Conservation (phyloP, 2,113 vertebrate species). For the Catharus fuscescens region DNA sequence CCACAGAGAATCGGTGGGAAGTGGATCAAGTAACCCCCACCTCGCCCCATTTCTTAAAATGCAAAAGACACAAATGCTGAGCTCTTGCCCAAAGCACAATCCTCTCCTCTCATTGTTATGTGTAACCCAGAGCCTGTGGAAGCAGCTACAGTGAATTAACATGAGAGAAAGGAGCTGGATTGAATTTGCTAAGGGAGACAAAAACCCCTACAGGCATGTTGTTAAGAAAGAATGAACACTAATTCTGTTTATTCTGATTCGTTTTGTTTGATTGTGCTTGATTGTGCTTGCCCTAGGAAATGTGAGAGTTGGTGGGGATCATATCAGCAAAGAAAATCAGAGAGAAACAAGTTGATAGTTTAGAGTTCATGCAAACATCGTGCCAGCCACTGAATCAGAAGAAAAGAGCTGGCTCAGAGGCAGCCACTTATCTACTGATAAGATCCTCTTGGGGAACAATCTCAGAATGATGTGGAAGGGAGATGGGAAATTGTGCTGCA, state of each 20-base stretch:
- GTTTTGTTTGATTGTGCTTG: background rate
- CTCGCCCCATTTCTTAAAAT: background rate
- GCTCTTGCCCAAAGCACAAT: background rate
- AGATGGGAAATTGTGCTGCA: background rate
- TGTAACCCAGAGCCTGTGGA: background rate
- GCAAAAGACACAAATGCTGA: background rate
- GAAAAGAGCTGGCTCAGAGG: background rate
- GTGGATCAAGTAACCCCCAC: background rate
- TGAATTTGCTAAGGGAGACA: background rate
- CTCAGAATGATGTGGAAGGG: background rate
- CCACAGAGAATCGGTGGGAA: background rate
- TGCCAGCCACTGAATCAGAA: background rate
- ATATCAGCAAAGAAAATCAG: background rate
- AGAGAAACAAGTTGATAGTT: background rate
- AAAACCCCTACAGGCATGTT: background rate
- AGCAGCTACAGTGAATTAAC: background rate
- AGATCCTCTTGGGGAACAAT: background rate
- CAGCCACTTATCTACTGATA: background rate
- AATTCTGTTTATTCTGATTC: background rate
- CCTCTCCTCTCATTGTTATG: fast-evolving
- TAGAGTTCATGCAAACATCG: background rate
- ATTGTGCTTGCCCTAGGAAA: background rate
- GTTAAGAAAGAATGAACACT: background rate
- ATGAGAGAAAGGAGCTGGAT: background rate
- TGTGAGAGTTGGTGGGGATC: background rate